Percentiles rank a stretch among this genome's conserved stretches.
phyloP scores from a whole-genome alignment of 2,888 invertebrate genomes.

The Pseudococcus viburni region DNA sequence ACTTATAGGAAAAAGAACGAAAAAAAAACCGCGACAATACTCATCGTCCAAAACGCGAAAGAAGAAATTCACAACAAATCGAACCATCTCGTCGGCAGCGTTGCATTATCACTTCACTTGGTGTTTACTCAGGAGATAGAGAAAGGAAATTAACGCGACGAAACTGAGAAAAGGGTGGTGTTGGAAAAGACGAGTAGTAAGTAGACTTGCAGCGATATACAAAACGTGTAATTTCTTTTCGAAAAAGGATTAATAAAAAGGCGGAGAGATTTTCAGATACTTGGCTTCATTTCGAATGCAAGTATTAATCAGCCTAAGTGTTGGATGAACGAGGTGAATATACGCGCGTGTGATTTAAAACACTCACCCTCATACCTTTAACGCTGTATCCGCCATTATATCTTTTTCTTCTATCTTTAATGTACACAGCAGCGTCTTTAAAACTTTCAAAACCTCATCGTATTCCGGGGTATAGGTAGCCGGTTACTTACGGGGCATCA shows the following conservation, averaged over 20 bases:
- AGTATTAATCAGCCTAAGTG: conserved; percentile 47
- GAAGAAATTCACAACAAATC: neutral
- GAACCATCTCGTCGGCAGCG: neutral
- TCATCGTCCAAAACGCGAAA: neutral
- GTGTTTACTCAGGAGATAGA: neutral
- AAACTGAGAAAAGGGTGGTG: neutral
- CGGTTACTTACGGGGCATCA: conserved; percentile 9
- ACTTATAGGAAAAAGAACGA: neutral
- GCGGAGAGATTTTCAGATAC: neutral
- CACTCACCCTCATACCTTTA: neutral
- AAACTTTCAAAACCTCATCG: conserved; percentile 8
- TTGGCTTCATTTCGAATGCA: conserved; percentile 25
- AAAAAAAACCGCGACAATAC: conserved; percentile 19
- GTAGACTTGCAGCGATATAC: neutral
- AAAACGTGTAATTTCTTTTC: conserved; percentile 37
- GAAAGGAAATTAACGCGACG: conserved; percentile 11
- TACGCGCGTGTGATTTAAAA: conserved; percentile 30
- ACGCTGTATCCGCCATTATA: neutral
- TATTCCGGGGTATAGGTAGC: neutral
- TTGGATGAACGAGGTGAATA: conserved; percentile 12
- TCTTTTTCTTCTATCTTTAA: conserved; percentile 27
- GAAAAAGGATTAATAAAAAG: conserved; percentile 44
- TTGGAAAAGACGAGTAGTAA: neutral
- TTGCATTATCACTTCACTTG: neutral
- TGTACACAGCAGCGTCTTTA: conserved; percentile 9